Evolutionary conservation across 92 coral and sea anemone genomes (phyloP), one percentile per base, ranked within the genome.

Genomic region (Anthopleura xanthogrammica): DNA sequence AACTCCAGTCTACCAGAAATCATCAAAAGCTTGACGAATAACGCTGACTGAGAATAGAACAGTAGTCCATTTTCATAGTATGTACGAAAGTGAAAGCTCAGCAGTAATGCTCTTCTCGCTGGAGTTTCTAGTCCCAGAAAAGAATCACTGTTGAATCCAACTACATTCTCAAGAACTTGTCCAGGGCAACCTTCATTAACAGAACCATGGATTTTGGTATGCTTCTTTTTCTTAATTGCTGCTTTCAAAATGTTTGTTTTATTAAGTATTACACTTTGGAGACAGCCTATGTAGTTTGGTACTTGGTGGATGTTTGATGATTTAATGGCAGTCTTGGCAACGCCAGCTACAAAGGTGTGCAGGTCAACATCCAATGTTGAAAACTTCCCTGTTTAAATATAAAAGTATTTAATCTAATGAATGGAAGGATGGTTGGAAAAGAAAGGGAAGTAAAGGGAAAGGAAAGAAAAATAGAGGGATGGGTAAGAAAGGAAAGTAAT

Each of bases 61-160:
- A 79, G 24, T 19, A 62, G 23, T 12, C 83, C 83, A 40, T 20
- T 20, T 43, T 60, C 76, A 62, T 17, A 43, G 23, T 80, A 80
- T 20, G 83, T 80, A 65, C 83, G 83, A 54, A 80, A 62, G 23
- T 54, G 12, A 24, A 80, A 80, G 19, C 60, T 43, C 16, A 80
- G 43, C 60, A 41, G 16, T 16, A 80, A 66, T 12, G 39, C 60
- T 20, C 40, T 66, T 54, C n/a, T 62, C 0, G 36, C 52, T 9
- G 72, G 14, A 6, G 54, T 19, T 14, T 75, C 14, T 7, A 80
- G 41, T 16, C 41, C 19, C 24, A 80, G 70, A 41, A 64, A 80
- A 41, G 83, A 60, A 2, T 29, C 58, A 2, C 48, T 41, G 41
- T 41, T 65, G 19, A 80, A 80, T 40, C 83, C 76, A 80, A 80